These are phyloP conservation scores for Aphrocallistes beatrix DNA, from an alignment of 37 sponge, comb jelly and placozoan species.

Conservation along the genomic window DNA sequence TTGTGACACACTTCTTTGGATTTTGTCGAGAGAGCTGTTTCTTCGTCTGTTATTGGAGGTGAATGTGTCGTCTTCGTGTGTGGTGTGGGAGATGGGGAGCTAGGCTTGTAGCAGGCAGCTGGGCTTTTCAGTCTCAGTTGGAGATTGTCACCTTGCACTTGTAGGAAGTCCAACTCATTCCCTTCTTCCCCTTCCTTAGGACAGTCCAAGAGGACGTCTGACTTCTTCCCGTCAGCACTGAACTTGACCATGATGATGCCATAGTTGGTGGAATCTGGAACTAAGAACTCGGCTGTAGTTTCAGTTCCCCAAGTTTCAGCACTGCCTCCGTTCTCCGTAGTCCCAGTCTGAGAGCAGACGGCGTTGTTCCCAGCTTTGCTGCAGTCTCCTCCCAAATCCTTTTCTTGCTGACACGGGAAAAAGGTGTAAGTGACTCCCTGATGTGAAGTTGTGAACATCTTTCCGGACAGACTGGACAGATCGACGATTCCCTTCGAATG, in stretches of 20 bases:
- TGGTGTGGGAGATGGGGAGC: too few species aligned
- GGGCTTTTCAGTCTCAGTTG: not conserved
- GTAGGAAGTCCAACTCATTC: not conserved
- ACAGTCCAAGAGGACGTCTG: not conserved
- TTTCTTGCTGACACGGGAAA: not conserved
- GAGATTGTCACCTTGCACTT: not conserved
- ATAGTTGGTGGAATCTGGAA: not conserved
- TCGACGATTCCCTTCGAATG: conserved; percentile 14
- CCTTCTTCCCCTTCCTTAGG: not conserved
- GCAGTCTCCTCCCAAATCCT: not conserved
- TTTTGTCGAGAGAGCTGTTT: too few species aligned
- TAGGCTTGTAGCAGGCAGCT: not conserved
- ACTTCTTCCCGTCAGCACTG: not conserved
- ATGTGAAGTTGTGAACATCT: not conserved
- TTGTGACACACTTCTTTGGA: not conserved
- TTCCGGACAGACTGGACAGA: not conserved
- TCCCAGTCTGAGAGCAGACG: not conserved
- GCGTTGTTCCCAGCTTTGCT: not conserved
- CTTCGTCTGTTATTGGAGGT: too few species aligned
- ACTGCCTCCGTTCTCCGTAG: too few species aligned
- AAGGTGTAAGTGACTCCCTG: not conserved
- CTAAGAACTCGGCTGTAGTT: not conserved
- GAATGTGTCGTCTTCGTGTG: too few species aligned
- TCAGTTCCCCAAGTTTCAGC: not conserved
- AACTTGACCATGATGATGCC: not conserved